A percentile compares a stretch with the other conserved stretches of the same genome.
phyloP scores from a whole-genome alignment of 1,140 invertebrate species.

The Rhyacophila brunnea region DNA sequence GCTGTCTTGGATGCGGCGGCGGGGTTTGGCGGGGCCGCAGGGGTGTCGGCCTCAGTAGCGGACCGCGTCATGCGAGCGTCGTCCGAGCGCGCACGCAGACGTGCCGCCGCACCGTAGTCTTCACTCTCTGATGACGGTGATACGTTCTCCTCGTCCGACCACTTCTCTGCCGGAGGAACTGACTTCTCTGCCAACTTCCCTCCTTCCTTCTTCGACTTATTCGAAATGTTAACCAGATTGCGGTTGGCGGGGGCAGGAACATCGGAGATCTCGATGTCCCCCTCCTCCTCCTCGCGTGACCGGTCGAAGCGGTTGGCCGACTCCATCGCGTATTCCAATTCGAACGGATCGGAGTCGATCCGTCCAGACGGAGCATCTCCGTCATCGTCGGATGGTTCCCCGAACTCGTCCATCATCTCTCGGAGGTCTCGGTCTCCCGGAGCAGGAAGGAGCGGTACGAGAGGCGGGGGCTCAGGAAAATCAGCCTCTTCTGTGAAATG shows the following conservation, averaged over 20 bases:
- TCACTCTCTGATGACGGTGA: slow-evolving; percentile 48
- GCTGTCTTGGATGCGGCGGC: slow-evolving; percentile 11
- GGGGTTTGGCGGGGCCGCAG: neutral
- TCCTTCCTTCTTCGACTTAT: too few relatives aligned
- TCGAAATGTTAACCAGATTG: too few relatives aligned
- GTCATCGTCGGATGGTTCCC: neutral
- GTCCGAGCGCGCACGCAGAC: slow-evolving; percentile 34
- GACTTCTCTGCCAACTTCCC: too few relatives aligned
- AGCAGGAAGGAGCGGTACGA: slow-evolving; percentile 47
- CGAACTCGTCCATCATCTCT: slow-evolving; percentile 48
- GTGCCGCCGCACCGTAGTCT: slow-evolving; percentile 38
- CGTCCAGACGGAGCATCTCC: neutral
- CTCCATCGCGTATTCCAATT: neutral
- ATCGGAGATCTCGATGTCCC: too few relatives aligned
- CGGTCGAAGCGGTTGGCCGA: neutral
- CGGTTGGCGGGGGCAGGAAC: too few relatives aligned
- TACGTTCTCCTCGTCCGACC: slow-evolving; percentile 48
- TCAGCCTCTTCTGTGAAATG: slow-evolving; percentile 52
- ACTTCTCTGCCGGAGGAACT: slow-evolving; percentile 42
- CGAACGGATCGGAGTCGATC: neutral
- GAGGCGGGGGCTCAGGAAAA: slow-evolving; percentile 45
- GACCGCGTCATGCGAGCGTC: slow-evolving; percentile 37
- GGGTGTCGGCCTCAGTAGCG: neutral
- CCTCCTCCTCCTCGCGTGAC: neutral
- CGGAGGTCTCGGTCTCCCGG: slow-evolving; percentile 50